Evolutionary conservation across 1,140 invertebrate genomes (phyloP), one percentile per base, ranked within the genome.

Genomic region (Mesaphorura yosii): DNA sequence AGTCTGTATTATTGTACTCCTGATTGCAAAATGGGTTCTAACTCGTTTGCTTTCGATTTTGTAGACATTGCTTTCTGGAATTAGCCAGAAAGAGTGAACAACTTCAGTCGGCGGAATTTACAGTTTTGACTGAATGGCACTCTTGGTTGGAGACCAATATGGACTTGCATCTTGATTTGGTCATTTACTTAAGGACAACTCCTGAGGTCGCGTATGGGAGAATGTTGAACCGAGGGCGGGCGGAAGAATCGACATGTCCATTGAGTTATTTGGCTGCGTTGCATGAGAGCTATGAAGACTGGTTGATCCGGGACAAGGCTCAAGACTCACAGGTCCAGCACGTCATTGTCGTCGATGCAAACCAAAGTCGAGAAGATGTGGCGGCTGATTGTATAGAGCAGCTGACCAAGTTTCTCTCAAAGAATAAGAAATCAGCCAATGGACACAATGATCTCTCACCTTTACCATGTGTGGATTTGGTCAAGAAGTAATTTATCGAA

Each of bases 21-120:
- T 40, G 3, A 22, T 51, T 53, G n/a, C 51, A 46, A 59, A 44
- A n/a, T n/a, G n/a, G n/a, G n/a, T n/a, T 46, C 6, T 40, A 22
- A 48, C 39, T 40, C 15, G 28, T 47, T 31, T 29, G 25, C 31
- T 42, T 44, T 44, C 28, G 47, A 28, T 52, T 49, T 57, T 54
- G 31, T 51, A 73, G 74, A 51, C 73, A 75, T 65, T 76, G 75
- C 62, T 78, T 79, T 68, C 69, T 77, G 12, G 75, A 78, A 63
- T 75, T 75, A 59, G 66, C 76, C 1, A 68, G 70, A 54, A 65
- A 68, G 58, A 68, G 68, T 60, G 68, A 70, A 26, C 64, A 66
- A 31, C 66, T 78, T 2, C 65, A 70, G 50, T 66, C 66, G n/a
- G 64, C 72, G 22, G 75, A 78, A 55, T 74, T 73, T 65, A 56